A percentile compares a stretch with the other conserved stretches of the same genome.
These are phyloP conservation scores for Eurytemora carolleeae DNA, from an alignment of 1,140 invertebrate species.

Conservation along the genomic window DNA sequence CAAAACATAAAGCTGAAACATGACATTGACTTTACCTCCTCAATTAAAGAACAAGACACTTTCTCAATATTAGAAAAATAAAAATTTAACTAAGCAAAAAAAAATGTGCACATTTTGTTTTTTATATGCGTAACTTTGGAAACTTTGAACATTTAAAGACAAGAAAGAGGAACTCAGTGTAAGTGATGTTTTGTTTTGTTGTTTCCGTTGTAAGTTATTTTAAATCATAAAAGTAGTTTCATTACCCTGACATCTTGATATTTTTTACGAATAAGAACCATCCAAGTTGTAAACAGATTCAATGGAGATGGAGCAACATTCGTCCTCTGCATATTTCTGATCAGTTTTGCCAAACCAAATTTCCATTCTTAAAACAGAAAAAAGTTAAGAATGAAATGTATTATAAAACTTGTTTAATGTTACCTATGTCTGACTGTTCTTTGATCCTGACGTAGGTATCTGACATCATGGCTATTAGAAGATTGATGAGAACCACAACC, in stretches of 20 bases:
- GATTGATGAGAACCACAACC: constrained; percentile 89
- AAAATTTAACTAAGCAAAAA: too few species aligned
- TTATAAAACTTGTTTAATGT: background rate
- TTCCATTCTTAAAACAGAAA: constrained; percentile 99
- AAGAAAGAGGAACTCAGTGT: too few species aligned
- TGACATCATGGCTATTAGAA: constrained; percentile 99
- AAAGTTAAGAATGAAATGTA: constrained; percentile 37
- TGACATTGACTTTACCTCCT: too few species aligned
- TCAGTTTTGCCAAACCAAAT: constrained; percentile 92
- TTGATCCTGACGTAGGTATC: constrained; percentile 96
- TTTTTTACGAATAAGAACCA: constrained; percentile 1
- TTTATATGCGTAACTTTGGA: too few species aligned
- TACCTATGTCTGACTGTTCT: constrained; percentile 23
- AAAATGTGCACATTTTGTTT: too few species aligned
- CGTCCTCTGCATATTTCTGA: constrained; percentile 94
- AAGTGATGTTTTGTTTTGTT: too few species aligned
- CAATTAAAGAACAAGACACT: too few species aligned
- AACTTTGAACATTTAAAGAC: too few species aligned
- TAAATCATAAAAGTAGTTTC: too few species aligned
- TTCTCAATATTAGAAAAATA: too few species aligned
- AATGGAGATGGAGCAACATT: constrained; percentile 88
- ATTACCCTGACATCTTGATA: background rate
- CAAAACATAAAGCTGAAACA: too few species aligned
- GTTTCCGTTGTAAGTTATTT: too few species aligned
- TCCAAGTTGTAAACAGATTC: constrained; percentile 60